Evolutionary conservation across 2,888 invertebrate genomes (phyloP), one percentile per base, ranked within the genome.

Genomic region (Rhopalosiphum nymphaeae): DNA sequence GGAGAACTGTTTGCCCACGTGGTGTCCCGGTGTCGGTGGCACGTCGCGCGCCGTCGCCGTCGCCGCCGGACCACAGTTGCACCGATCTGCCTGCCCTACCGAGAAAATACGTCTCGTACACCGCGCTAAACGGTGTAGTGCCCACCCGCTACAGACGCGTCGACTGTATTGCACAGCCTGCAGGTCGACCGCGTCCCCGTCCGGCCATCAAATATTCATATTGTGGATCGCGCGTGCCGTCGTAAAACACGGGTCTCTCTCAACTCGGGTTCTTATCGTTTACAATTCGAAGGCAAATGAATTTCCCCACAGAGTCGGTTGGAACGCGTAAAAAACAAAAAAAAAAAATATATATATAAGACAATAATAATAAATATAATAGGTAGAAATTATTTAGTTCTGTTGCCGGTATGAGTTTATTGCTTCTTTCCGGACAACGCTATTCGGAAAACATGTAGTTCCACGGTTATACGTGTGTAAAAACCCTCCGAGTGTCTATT

Each of bases 1-100:
- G 67, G 36, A 78, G 42, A 93, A 93, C 92, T 93, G 92, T 25
- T 56, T 57, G 78, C 29, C 88, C 92, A 93, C 92, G 92, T 92
- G 92, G 92, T 88, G 36, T n/a, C n/a, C 87, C 46, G 67, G 87
- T 49, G 57, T 29, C 42, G 89, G 36, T 13, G 91, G 44, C 42
- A 25, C 16, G 91, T 91, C 56, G 84, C 44, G 57, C 57, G 85
- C n/a, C 85, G 91, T 29, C 57, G 85, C n/a, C 85, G 91, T 29
- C 84, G 90, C 53, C 90, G 78, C 46, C 46, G 25, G 61, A 46
- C 56, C 49, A 56, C 78, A n/a, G 78, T 78, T 25, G 78, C 49
- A 78, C 26, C 46, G 46, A 61, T 16, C 78, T 42, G 44, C n/a
- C 36, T 36, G 46, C 46, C 84, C 46, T 53, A 26, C 42, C 85